Conservation (phyloP, 2,113 vertebrate genomes). For the Triplophysa dalaica region DNA sequence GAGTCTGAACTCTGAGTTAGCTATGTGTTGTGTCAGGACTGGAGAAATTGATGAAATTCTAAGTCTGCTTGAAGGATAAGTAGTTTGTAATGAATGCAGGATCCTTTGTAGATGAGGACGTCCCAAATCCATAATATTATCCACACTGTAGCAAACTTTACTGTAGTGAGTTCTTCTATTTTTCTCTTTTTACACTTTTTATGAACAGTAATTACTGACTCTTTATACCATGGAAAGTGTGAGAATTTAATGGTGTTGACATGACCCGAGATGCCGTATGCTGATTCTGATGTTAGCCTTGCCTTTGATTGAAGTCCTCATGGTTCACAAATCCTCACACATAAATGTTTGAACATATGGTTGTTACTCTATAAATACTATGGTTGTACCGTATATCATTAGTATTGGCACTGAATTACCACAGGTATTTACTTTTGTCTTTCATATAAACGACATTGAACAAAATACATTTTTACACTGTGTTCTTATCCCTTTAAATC, state of each 20-base stretch:
- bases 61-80: constrained; percentile 7
- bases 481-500: too few relatives aligned
- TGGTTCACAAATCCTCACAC: neutral
- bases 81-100: constrained; percentile 7
- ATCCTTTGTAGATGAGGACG: neutral
- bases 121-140: neutral
- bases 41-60: neutral
- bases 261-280: neutral
- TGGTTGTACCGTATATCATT: neutral
- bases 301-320: neutral
- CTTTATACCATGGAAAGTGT: neutral
- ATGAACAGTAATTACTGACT: neutral
- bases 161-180: neutral
- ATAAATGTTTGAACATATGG: neutral
- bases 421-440: too few relatives aligned
- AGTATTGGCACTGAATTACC: too few relatives aligned
- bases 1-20: constrained; percentile 24
- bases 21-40: neutral
- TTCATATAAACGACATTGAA: neutral
- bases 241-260: neutral
- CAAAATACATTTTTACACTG: neutral
- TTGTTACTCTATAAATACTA: neutral
- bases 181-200: neutral
- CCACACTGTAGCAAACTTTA: neutral
- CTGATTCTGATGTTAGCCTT: neutral